A percentile compares a stretch with the other conserved stretches of the same genome.
phyloP scores from a whole-genome alignment of 2,888 invertebrate genomes.

The Lumbricus terrestris region DNA sequence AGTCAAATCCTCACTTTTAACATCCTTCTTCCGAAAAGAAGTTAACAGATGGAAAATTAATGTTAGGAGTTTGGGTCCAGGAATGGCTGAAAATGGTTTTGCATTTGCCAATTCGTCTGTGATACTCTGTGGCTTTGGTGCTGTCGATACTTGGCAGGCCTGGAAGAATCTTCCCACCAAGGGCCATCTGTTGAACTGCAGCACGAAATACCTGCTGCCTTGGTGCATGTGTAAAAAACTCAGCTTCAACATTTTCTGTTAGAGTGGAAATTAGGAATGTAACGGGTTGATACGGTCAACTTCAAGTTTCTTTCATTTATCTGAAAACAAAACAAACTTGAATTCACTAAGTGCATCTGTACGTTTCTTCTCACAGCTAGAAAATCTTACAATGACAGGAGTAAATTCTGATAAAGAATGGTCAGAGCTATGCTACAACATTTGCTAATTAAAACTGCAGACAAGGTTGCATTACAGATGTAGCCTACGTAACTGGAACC shows the following conservation, averaged over 20 bases:
- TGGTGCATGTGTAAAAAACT: not conserved
- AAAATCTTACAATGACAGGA: not conserved
- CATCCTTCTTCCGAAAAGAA: not conserved
- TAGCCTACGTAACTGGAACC: no score
- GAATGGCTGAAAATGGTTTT: constrained; percentile 24
- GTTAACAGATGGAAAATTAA: not conserved
- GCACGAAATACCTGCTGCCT: not conserved
- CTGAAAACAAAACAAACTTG: not conserved
- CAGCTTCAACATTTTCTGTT: not conserved
- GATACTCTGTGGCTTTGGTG: not conserved
- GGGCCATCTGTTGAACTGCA: not conserved
- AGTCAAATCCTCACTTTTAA: not conserved
- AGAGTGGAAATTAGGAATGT: not conserved
- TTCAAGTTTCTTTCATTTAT: not conserved
- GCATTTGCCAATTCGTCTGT: not conserved
- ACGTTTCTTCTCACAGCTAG: not conserved
- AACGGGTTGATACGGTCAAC: not conserved
- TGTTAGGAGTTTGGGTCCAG: constrained; percentile 13
- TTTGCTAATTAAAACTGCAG: no score
- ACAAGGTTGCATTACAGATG: no score
- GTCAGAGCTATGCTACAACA: no score
- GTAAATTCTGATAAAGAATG: no score
- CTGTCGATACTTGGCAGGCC: not conserved
- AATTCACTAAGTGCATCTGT: not conserved
- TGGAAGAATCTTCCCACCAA: not conserved